Percentiles rank a stretch among this genome's conserved stretches.
Evolutionary conservation across 2,113 vertebrate genomes (phyloP).

Genomic region (Indri indri): DNA sequence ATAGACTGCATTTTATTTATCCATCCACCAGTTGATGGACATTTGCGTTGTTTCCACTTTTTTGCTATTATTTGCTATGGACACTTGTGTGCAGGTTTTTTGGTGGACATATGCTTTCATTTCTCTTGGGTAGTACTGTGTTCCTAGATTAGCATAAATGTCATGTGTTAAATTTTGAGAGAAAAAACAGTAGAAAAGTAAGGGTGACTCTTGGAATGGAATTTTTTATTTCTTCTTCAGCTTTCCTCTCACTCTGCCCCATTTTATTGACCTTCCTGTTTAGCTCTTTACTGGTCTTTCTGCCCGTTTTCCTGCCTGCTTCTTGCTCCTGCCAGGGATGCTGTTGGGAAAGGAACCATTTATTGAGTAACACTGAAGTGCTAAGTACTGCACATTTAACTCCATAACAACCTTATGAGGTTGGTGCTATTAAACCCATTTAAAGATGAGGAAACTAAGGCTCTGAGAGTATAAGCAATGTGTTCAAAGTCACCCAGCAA

Average conservation of each 20-base stretch:
- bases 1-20: background rate
- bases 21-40: background rate
- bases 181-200: background rate
- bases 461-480: background rate
- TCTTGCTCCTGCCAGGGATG: background rate
- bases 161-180: conserved; percentile 3
- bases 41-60: background rate
- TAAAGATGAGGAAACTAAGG: conserved; percentile 33
- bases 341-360: conserved; percentile 1
- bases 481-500: background rate
- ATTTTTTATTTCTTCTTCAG: background rate
- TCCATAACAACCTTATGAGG: background rate
- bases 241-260: background rate
- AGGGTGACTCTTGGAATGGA: background rate
- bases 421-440: conserved; percentile 16
- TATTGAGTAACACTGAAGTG: background rate
- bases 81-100: background rate
- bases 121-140: background rate
- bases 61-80: conserved; percentile 12
- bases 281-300: background rate
- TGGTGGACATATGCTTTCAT: conserved; percentile 14
- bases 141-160: conserved; percentile 1
- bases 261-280: conserved; percentile 28
- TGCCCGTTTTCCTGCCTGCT: background rate
- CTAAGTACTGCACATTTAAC: conserved; percentile 27